Conservation (phyloP, 2,888 invertebrate genomes). For the Mesochorus sp. region DNA sequence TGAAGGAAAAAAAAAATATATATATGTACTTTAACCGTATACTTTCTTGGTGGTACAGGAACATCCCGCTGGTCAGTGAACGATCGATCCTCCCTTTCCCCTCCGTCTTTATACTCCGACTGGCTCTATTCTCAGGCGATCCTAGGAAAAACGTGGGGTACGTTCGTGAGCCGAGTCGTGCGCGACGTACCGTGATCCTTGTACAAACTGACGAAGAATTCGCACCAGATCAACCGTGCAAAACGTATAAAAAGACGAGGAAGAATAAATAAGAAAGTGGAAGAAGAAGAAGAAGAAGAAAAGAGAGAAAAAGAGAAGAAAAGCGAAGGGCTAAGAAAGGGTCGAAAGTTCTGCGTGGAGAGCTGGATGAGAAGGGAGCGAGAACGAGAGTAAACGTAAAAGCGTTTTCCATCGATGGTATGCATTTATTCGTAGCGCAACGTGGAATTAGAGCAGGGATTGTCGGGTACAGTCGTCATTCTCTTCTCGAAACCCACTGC, state of each 20-base stretch:
- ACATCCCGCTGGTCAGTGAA: conserved; percentile 21
- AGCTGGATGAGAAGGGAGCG: conserved; percentile 64
- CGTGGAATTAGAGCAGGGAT: conserved; percentile 75
- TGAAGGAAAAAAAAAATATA: not conserved
- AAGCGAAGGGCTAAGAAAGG: not conserved
- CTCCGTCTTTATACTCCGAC: not conserved
- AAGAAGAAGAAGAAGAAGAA: not conserved
- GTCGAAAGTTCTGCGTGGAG: conserved; percentile 25
- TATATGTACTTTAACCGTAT: not conserved
- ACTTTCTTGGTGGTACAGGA: not conserved
- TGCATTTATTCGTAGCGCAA: conserved; percentile 75
- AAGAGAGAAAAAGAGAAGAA: conserved; percentile 5
- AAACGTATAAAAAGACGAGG: conserved; percentile 20
- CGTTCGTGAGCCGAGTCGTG: conserved; percentile 7
- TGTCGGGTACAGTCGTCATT: conserved; percentile 53
- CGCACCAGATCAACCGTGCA: conserved; percentile 44
- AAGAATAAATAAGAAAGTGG: conserved; percentile 6
- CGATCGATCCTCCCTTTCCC: not conserved
- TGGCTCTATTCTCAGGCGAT: conserved; percentile 5
- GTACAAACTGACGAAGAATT: conserved; percentile 27
- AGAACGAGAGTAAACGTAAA: conserved; percentile 65
- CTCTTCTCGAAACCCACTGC: conserved; percentile 38
- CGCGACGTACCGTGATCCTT: conserved; percentile 25
- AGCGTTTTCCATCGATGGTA: conserved; percentile 73
- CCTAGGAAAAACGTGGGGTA: not conserved